A percentile compares a stretch with the other conserved stretches of the same genome.
Conservation (phyloP, 2,888 invertebrate genomes). For the Pandemis heparana region DNA sequence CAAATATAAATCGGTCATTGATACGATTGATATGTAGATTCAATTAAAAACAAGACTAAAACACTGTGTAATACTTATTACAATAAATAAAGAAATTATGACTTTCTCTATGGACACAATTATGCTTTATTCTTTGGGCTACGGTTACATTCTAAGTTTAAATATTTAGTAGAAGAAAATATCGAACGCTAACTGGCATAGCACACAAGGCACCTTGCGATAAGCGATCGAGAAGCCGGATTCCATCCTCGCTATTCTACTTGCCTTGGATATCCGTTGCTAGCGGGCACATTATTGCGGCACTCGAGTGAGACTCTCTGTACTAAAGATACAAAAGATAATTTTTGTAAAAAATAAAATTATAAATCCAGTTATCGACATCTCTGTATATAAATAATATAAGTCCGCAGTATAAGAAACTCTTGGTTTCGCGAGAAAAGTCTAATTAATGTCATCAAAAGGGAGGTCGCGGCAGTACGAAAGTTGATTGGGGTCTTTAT, state of each 20-base stretch:
- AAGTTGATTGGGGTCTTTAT: constrained; percentile 68
- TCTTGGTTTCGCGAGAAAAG: constrained; percentile 50
- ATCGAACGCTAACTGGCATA: background rate
- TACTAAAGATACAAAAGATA: background rate
- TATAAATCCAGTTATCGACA: constrained; percentile 16
- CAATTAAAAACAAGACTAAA: constrained; percentile 33
- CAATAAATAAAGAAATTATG: constrained; percentile 38
- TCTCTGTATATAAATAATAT: constrained; percentile 19
- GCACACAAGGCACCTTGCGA: constrained; percentile 1
- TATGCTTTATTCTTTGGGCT: constrained; percentile 42
- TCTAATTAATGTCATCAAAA: constrained; percentile 75
- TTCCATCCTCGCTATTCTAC: constrained; percentile 21
- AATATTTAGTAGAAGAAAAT: constrained; percentile 28
- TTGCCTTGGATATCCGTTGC: constrained; percentile 22
- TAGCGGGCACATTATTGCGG: constrained; percentile 34
- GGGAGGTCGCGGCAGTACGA: constrained; percentile 55
- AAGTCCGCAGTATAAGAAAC: constrained; percentile 30
- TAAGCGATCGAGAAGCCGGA: constrained; percentile 13
- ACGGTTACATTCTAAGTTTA: constrained; percentile 40
- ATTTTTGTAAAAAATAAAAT: constrained; percentile 16
- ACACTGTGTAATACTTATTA: constrained; percentile 19
- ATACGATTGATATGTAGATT: background rate
- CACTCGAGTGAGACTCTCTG: constrained; percentile 23
- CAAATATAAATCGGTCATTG: background rate
- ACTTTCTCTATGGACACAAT: constrained; percentile 38